Percentiles rank a stretch among this genome's conserved stretches.
These are phyloP conservation scores for Pelvicachromis taeniatus DNA, from an alignment of 2,113 vertebrate species.

Conservation along the genomic window DNA sequence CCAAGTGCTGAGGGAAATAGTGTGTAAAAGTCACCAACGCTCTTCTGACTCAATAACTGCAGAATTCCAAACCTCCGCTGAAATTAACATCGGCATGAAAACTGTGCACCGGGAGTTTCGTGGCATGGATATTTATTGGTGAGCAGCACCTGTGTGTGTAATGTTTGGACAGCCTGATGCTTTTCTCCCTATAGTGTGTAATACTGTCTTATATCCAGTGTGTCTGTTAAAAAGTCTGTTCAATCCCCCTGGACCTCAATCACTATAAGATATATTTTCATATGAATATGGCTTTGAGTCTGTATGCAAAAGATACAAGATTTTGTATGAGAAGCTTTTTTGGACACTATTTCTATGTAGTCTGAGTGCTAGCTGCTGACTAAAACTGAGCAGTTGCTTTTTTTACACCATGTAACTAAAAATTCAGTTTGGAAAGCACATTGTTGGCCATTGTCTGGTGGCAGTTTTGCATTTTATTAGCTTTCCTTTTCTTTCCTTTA, in stretches of 20 bases:
- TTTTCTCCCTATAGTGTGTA: neutral
- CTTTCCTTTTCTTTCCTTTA: neutral
- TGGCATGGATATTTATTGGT: neutral
- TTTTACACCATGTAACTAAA: neutral
- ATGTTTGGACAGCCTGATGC: neutral
- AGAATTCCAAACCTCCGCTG: rapidly evolving
- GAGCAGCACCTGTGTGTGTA: neutral
- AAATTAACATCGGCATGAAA: neutral
- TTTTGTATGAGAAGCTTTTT: neutral
- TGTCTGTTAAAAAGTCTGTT: neutral
- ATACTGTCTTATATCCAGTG: neutral
- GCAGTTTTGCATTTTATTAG: neutral
- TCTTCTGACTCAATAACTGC: neutral
- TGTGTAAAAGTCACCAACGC: neutral
- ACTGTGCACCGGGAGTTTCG: neutral
- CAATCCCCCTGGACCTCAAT: neutral
- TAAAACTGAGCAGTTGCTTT: neutral
- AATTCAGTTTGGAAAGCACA: neutral
- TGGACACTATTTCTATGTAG: neutral
- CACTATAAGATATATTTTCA: neutral
- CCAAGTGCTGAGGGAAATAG: neutral
- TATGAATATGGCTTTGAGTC: neutral
- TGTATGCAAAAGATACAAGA: neutral
- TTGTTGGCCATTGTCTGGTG: neutral
- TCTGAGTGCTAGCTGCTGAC: neutral